Evolutionary conservation across 2,888 invertebrate species (phyloP).

Genomic region (Argyresthia goedartella): DNA sequence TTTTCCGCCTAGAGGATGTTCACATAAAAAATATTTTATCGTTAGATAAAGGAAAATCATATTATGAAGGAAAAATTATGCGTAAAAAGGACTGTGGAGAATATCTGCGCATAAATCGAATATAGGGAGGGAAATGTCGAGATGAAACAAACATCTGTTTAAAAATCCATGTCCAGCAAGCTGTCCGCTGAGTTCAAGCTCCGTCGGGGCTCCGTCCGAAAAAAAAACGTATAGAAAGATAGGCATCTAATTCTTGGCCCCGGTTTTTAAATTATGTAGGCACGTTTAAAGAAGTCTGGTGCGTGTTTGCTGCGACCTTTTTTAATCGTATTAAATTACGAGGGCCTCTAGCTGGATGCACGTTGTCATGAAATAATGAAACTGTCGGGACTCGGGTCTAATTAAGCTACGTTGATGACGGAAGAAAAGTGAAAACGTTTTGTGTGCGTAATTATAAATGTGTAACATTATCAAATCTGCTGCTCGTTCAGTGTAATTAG

Average conservation of each 20-base stretch:
- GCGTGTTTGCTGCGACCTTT: constrained; percentile 34
- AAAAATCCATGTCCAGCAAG: too few relatives aligned
- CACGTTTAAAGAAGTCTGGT: constrained; percentile 28
- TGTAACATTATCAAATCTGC: constrained; percentile 5
- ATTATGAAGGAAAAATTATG: too few relatives aligned
- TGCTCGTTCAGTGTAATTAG: constrained; percentile 1
- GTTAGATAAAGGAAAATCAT: too few relatives aligned
- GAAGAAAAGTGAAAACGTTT: constrained; percentile 7
- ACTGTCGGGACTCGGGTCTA: constrained; percentile 35
- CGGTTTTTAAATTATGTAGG: constrained; percentile 28
- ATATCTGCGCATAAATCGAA: too few relatives aligned
- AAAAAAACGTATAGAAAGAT: not conserved
- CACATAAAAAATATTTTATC: too few relatives aligned
- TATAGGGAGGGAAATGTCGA: too few relatives aligned
- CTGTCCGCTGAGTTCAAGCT: too few relatives aligned
- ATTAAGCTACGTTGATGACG: constrained; percentile 26
- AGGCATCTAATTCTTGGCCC: too few relatives aligned
- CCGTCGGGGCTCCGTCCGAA: too few relatives aligned
- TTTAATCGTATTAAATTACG: constrained; percentile 50
- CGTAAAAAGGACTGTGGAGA: too few relatives aligned
- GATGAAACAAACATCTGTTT: too few relatives aligned
- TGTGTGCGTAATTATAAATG: constrained; percentile 4
- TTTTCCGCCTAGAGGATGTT: too few relatives aligned
- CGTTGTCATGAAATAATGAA: constrained; percentile 46
- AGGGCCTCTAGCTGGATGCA: constrained; percentile 30